These are phyloP conservation scores for Stenodera caucasica DNA, from an alignment of 2,888 invertebrate species.

Conservation along the genomic window DNA sequence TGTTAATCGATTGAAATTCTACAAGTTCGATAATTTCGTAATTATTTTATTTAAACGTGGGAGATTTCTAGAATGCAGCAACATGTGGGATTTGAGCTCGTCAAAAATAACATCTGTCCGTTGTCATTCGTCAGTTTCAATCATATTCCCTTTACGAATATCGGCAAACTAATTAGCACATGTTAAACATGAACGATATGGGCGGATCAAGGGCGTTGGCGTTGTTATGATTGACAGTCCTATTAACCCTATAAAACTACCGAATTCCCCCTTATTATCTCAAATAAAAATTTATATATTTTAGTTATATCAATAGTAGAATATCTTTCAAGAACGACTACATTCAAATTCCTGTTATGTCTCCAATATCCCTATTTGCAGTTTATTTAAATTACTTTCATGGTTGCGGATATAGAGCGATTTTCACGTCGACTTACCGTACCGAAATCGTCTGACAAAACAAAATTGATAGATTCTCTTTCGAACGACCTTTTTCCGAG, in stretches of 20 bases:
- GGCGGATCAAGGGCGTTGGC: conserved; percentile 19
- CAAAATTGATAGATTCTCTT: conserved; percentile 49
- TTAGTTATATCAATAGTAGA: background rate
- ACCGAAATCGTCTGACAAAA: conserved; percentile 42
- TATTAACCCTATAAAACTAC: background rate
- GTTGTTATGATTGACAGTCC: conserved; percentile 18
- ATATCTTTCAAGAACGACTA: background rate
- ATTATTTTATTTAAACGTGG: conserved; percentile 25
- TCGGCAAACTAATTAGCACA: conserved; percentile 36
- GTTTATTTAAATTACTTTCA: conserved; percentile 53
- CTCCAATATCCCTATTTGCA: conserved; percentile 52
- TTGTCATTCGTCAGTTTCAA: conserved; percentile 29
- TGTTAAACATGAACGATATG: conserved; percentile 36
- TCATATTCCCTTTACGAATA: conserved; percentile 30
- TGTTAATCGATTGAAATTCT: no score
- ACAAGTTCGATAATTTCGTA: no score
- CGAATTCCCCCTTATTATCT: no score
- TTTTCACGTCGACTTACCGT: conserved; percentile 41
- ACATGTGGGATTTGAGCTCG: conserved; percentile 26
- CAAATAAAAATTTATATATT: background rate
- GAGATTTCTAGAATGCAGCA: conserved; percentile 20
- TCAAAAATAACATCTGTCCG: conserved; percentile 27
- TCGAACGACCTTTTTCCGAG: conserved; percentile 29
- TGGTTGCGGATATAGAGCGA: conserved; percentile 43
- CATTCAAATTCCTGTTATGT: conserved; percentile 33